Evolutionary conservation across 1,140 invertebrate species (phyloP).

Genomic region (Caenorhabditis inopinata): DNA sequence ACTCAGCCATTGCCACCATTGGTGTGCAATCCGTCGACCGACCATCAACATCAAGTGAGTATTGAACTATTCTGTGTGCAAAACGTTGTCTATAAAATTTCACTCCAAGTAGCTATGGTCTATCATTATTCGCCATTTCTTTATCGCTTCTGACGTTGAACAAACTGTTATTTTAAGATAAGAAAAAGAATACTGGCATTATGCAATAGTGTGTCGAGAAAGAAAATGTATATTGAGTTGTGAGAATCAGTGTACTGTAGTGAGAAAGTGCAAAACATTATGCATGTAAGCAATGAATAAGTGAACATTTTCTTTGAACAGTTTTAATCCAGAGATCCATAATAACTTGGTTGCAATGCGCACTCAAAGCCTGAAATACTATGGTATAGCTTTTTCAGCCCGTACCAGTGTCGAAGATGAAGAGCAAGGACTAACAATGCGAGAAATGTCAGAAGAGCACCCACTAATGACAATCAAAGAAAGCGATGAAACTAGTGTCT

Average conservation of each 20-base stretch:
- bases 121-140: neutral
- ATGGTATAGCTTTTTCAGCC: neutral
- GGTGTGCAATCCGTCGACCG: conserved; percentile 27
- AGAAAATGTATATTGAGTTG: neutral
- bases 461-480: conserved; percentile 9
- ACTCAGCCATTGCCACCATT: conserved; percentile 22
- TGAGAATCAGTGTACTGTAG: neutral
- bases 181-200: neutral
- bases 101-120: conserved; percentile 25
- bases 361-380: no score
- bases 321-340: no score
- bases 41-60: conserved; percentile 23
- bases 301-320: neutral
- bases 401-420: neutral
- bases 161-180: conserved; percentile 22
- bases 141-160: neutral
- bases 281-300: no score
- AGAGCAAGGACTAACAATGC: neutral
- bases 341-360: no score
- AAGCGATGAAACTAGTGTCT: neutral
- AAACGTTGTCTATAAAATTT: neutral
- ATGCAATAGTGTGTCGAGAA: neutral
- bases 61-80: neutral
- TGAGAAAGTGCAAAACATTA: no score
- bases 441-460: neutral